Evolutionary conservation across 2,888 invertebrate species (phyloP).

Genomic region (Chalcis sispes): DNA sequence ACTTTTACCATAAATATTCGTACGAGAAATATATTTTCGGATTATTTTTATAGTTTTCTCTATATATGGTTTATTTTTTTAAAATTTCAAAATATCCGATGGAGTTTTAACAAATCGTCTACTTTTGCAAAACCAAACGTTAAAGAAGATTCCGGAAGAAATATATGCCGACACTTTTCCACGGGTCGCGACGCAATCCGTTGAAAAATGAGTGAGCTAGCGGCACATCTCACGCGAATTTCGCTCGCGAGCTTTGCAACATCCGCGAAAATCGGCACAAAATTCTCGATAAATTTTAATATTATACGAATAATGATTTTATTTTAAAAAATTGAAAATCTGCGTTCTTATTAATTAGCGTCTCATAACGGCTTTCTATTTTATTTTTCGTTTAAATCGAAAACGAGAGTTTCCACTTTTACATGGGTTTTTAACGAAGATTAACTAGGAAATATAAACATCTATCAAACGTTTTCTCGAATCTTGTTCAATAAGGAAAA

Average conservation of each 20-base stretch:
- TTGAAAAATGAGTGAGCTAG: conserved; percentile 48
- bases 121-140: conserved; percentile 33
- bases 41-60: too few relatives aligned
- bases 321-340: too few relatives aligned
- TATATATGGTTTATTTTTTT: neutral
- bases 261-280: conserved; percentile 29
- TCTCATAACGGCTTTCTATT: too few relatives aligned
- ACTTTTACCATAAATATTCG: neutral
- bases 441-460: too few relatives aligned
- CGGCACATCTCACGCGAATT: conserved; percentile 24
- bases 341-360: too few relatives aligned
- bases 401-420: too few relatives aligned
- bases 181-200: conserved; percentile 46
- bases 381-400: too few relatives aligned
- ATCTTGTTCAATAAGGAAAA: too few relatives aligned
- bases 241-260: conserved; percentile 31
- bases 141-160: conserved; percentile 48
- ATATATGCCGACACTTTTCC: conserved; percentile 56
- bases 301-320: too few relatives aligned
- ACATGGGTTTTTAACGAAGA: too few relatives aligned
- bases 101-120: conserved; percentile 4
- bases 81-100: neutral
- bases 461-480: too few relatives aligned
- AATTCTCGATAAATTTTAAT: conserved; percentile 42
- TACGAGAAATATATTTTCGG: neutral